A percentile compares a stretch with the other conserved stretches of the same genome.
Conservation (phyloP, 2,797 vertebrate genomes). For the Sphenopsis melanotis region DNA sequence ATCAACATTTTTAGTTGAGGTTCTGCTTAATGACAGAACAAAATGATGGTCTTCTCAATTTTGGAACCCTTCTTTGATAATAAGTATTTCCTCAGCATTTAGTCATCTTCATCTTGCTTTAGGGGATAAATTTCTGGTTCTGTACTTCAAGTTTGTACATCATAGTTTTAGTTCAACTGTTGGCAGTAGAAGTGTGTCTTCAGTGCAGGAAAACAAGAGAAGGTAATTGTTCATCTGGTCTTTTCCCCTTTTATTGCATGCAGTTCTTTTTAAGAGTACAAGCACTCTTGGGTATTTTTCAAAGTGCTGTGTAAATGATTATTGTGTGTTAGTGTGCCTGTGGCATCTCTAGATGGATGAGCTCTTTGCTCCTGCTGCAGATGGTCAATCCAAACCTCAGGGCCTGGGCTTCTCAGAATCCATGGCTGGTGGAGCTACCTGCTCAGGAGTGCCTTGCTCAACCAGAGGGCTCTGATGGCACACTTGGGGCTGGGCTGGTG, state of each 20-base stretch:
- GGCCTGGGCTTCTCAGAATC: neutral
- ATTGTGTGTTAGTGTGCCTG: neutral
- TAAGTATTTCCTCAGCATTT: neutral
- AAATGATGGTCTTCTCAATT: neutral
- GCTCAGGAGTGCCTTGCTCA: neutral
- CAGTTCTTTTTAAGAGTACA: neutral
- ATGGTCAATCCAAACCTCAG: neutral
- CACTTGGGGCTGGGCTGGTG: neutral
- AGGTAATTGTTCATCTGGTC: neutral
- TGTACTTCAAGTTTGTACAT: neutral
- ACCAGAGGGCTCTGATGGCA: fast-evolving
- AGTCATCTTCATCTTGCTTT: neutral
- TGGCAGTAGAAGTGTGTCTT: neutral
- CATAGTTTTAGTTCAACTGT: neutral
- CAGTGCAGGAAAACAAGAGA: neutral
- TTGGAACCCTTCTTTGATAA: neutral
- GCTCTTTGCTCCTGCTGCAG: neutral
- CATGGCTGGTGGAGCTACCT: neutral
- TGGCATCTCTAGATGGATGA: neutral
- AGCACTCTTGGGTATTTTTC: neutral
- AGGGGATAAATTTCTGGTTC: neutral
- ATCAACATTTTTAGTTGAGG: neutral
- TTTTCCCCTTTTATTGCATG: neutral
- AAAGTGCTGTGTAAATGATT: neutral
- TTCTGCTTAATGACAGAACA: neutral